Base-by-base conservation (phyloP, 2,888 invertebrate genomes). In the Melanophora roralis region DNA sequence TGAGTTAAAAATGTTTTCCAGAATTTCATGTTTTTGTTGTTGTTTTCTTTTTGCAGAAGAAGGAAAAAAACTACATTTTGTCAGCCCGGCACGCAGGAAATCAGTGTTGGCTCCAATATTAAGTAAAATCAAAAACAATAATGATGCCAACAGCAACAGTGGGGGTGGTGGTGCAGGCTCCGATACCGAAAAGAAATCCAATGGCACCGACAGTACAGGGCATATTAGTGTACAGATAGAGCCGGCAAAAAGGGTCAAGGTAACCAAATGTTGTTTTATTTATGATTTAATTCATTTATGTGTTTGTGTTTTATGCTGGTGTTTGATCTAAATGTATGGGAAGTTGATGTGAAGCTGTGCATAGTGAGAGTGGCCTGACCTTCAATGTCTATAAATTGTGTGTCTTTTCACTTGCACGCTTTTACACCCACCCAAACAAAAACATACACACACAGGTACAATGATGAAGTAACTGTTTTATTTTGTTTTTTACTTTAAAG, bases 51-150 rank as follows among this genome's bases (percentile, higher is more conserved):
- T 82, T 69, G 1, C 81, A 89, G 89, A 89, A 85, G 89, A 89
- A 88, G 89, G 88, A 89, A 89, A 88, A 89, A 89, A 88, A 80
- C 81, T 89, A 34, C 89, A 89, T 80, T 89, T 89, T 82, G 86
- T 88, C 59, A 88, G 88, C 82, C 89, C 89, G 53, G 88, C 88
- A 45, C 86, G 89, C 55, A 84, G 89, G 59, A 89, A 89, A 83
- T 89, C 89, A 3, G 89, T 89, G 8, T 82, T 89, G 21, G 89
- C 88, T 9, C 89, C 89, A 8, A 89, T 89, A 21, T 80, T 89
- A 51, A 89, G 85, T 79, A 89, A 89, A 83, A 89, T 89, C 71
- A 89, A 89, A 78, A 88, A 86, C 85, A 88, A 86, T 60, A 81
- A 84, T 12, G 89, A 89, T 81, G 86, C 85, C 43, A 78, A 78